Evolutionary conservation across 2,113 vertebrate genomes (phyloP), one percentile per base, ranked within the genome.

Genomic region (Dicerorhinus sumatrensis): DNA sequence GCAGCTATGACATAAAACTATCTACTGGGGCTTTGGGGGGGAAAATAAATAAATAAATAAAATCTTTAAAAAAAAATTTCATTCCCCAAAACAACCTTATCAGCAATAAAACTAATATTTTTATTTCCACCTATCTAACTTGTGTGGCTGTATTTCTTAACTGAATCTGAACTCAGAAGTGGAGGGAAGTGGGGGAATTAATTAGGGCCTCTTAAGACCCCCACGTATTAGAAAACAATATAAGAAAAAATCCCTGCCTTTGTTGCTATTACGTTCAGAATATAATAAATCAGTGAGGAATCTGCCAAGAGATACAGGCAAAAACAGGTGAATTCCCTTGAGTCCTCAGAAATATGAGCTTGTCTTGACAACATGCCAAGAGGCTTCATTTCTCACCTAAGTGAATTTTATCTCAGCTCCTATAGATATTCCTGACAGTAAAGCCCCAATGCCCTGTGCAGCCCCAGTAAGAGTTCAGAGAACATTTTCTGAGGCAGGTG

Each of bases 101-200:
- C 54, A 48, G 29, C 75, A 93, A 79, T 95, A 33, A 83, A 85
- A 87, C 33, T 75, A 81, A 11, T 51, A 69, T 33, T 83, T 83
- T 58, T 85, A 62, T 83, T 79, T 82, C 33, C 42, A 58, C 86
- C 33, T 85, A 87, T 91, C 77, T 88, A 87, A 85, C 2, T 70
- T 6, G 9, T 33, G 3, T 72, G 39, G 11, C 16, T 48, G 72
- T 72, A 70, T 97, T 91, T 83, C 21, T 62, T 51, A 76, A 88
- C 39, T 79, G 46, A 72, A 69, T 89, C 21, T 91, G 33, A 98
- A 93, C 72, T 96, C 69, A 48, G 67, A 94, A 91, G n/a, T 69
- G 16, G 60, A 48, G 2, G 12, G 25, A 72, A 62, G 4, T 83
- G 23, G n/a, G 6, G 94, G 23, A 76, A 95, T 81, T 93, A 83